A percentile compares a stretch with the other conserved stretches of the same genome.
phyloP scores from a whole-genome alignment of 2,888 invertebrate genomes.

The Himalopsyche kuldschensis region DNA sequence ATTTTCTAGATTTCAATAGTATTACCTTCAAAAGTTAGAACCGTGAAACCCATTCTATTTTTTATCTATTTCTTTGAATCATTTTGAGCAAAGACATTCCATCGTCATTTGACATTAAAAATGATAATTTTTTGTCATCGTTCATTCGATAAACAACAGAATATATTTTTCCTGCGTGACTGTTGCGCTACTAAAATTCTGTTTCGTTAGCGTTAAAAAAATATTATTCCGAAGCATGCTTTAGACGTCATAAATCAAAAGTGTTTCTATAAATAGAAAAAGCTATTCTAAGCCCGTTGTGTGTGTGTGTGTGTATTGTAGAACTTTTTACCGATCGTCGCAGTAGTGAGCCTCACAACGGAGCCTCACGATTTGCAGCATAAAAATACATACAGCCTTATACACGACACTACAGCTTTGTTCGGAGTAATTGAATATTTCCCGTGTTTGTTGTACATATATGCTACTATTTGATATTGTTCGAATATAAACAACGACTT shows the following conservation, averaged over 20 bases:
- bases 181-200: not conserved
- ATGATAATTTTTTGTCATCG: not conserved
- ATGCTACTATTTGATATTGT: not conserved
- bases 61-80: no score
- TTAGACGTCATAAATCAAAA: slow-evolving; percentile 37
- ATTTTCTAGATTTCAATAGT: no score
- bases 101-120: no score
- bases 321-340: not conserved
- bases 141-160: not conserved
- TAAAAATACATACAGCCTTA: not conserved
- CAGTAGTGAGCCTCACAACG: not conserved
- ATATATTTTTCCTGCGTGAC: not conserved
- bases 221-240: not conserved
- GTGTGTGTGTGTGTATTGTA: not conserved
- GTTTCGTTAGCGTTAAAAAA: not conserved
- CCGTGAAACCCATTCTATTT: no score
- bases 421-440: not conserved
- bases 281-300: slow-evolving; percentile 23
- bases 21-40: no score
- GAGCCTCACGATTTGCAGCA: not conserved
- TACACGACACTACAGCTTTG: not conserved
- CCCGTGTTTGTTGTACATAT: not conserved
- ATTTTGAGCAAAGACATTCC: no score
- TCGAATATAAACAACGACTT: not conserved
- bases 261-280: slow-evolving; percentile 33